A percentile compares a stretch with the other conserved stretches of the same genome.
Evolutionary conservation across 1,140 invertebrate genomes (phyloP).

Genomic region (Radopholus similis): DNA sequence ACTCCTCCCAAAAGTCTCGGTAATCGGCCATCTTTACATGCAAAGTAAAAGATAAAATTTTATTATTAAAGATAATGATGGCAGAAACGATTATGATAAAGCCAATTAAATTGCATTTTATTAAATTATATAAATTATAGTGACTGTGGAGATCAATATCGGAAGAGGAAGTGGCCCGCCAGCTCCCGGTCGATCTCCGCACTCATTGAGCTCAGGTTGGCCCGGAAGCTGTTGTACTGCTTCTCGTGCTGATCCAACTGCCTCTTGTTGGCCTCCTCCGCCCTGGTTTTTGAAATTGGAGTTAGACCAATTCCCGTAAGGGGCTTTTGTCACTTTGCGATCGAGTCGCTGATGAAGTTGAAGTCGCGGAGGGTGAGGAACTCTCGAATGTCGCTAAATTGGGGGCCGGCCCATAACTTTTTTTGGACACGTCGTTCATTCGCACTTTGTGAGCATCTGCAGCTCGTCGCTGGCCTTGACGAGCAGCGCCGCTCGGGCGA

Average conservation of each 20-base stretch:
- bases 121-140: constrained; percentile 9
- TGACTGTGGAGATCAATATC: constrained; percentile 24
- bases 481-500: constrained; percentile 34
- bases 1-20: constrained; percentile 37
- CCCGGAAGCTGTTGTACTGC: constrained; percentile 24
- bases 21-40: constrained; percentile 21
- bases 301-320: too few relatives aligned
- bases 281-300: constrained; percentile 19
- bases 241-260: constrained; percentile 19
- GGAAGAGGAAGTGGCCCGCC: constrained; percentile 29
- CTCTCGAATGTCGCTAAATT: constrained; percentile 42
- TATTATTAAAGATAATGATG: constrained; percentile 5
- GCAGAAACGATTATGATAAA: neutral
- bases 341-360: constrained; percentile 40
- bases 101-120: neutral
- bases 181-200: constrained; percentile 33
- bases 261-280: constrained; percentile 28
- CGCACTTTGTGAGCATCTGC: constrained; percentile 18
- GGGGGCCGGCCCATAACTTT: neutral
- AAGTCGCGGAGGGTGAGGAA: constrained; percentile 45
- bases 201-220: constrained; percentile 13
- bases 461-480: constrained; percentile 25
- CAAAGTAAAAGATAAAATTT: constrained; percentile 2
- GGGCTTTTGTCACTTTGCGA: constrained; percentile 24
- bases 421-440: constrained; percentile 14